A percentile compares a stretch with the other conserved stretches of the same genome.
Evolutionary conservation across 1,140 invertebrate genomes (phyloP).

Genomic region (Drosophila erecta): DNA sequence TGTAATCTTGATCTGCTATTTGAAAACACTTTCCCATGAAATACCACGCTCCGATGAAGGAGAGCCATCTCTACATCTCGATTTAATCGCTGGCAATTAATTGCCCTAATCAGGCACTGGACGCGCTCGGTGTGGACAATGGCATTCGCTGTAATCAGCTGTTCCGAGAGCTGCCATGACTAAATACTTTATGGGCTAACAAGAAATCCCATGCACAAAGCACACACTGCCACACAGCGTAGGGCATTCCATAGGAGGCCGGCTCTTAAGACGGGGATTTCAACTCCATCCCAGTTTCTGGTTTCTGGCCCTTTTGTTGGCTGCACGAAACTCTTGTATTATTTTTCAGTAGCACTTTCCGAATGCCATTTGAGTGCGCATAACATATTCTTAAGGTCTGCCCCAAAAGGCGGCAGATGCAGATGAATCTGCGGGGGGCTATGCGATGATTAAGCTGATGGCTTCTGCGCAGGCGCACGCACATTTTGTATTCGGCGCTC

Average conservation of each 20-base stretch:
- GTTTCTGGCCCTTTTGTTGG: conserved; percentile 56
- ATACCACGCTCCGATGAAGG: not conserved
- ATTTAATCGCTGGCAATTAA: conserved; percentile 65
- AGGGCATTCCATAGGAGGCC: conserved; percentile 15
- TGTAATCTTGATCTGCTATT: conserved; percentile 33
- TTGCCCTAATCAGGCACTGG: conserved; percentile 70
- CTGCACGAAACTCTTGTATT: conserved; percentile 75
- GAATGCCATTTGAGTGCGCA: conserved; percentile 81
- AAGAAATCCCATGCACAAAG: conserved; percentile 23
- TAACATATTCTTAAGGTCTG: conserved; percentile 77
- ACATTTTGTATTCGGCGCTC: conserved; percentile 25
- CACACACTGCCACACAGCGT: conserved; percentile 3
- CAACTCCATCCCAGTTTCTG: conserved; percentile 3
- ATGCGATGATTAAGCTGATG: conserved; percentile 38
- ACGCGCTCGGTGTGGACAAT: conserved; percentile 41
- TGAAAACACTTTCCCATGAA: conserved; percentile 37
- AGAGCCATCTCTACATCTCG: conserved; percentile 12
- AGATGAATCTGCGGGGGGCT: conserved; percentile 18
- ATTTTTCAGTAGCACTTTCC: conserved; percentile 81
- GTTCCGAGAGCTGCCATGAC: conserved; percentile 54
- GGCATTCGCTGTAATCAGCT: conserved; percentile 67
- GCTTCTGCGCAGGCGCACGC: conserved; percentile 55
- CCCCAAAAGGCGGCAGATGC: conserved; percentile 30
- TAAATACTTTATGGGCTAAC: conserved; percentile 50
- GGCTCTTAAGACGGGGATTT: conserved; percentile 16